Evolutionary conservation across 2,113 vertebrate species (phyloP).

Genomic region (Hypomesus transpacificus): DNA sequence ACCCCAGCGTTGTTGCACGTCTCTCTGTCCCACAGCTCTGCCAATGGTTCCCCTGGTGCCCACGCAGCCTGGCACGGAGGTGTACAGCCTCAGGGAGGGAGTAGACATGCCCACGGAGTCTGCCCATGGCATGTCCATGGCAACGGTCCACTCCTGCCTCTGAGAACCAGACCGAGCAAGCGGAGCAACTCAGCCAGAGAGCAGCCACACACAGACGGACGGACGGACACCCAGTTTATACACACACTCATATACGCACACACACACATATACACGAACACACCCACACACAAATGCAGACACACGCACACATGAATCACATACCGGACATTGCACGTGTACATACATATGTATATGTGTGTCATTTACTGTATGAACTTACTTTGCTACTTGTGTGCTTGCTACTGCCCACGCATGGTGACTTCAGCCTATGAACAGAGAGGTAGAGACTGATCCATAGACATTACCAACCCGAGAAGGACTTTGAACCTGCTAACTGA

Average conservation of each 20-base stretch:
- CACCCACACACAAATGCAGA: neutral
- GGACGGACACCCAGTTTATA: slow-evolving; percentile 1
- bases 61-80: slow-evolving; percentile 55
- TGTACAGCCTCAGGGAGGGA: slow-evolving; percentile 48
- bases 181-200: slow-evolving; percentile 12
- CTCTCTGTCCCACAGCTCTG: slow-evolving; percentile 40
- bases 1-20: slow-evolving; percentile 19
- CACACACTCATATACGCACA: neutral
- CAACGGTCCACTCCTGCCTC: slow-evolving; percentile 44
- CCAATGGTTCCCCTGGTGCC: slow-evolving; percentile 36
- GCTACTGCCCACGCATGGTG: neutral
- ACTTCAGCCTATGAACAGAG: neutral
- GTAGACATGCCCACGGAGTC: slow-evolving; percentile 35
- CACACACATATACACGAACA: neutral
- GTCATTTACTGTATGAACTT: too few species aligned
- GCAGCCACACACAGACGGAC: neutral
- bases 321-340: neutral
- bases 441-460: neutral
- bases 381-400: neutral
- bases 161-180: slow-evolving; percentile 12
- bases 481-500: neutral
- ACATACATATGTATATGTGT: neutral
- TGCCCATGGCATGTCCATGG: slow-evolving; percentile 42
- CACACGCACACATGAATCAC: neutral
- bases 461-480: neutral